Evolutionary conservation across 2,888 invertebrate genomes (phyloP), one percentile per base, ranked within the genome.

Genomic region (Oxystoma pomonae): DNA sequence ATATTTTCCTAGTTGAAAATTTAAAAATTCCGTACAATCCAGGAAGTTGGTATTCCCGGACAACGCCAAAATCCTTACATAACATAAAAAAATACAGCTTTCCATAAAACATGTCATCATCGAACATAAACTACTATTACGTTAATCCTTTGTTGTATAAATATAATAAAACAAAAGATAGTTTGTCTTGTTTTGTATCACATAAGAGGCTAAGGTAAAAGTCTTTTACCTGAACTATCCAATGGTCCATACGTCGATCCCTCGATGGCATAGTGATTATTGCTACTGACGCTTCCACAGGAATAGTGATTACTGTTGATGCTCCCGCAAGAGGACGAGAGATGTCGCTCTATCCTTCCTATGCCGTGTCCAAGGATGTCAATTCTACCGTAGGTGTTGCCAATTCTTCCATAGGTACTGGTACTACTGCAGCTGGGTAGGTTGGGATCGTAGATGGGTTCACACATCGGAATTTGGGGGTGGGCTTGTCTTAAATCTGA

Each of bases 311-410:
- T 81, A 72, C 72, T 80, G 72, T 78, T 81, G 73, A 78, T 81
- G 66, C 86, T 86, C 62, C 87, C 86, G 74, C 87, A 87, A n/a
- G 87, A 87, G 0, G 87, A 87, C 60, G 87, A 87, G 64, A 87
- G 80, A 71, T 85, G 85, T 5, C 86, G 78, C 70, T 83, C 86
- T 67, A 86, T 86, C 66, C 87, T 79, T 17, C 85, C 85, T 65
- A 76, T 74, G 61, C 80, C 75, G 62, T 76, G 75, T 0, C 84
- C 84, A 58, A 86, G 80, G 1, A 86, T 81, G 74, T 85, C 83
- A 22, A 86, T 80, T 61, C 86, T 76, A n/a, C 82, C 80, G 71
- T 83, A 83, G 22, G 85, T 76, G 71, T 82, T 77, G 56, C 80
- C 77, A 63, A 80, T 77, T 59, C 82, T 71, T 64, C 81, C 79